Conservation (phyloP, 2,888 invertebrate species). For the Callosobruchus maculatus region DNA sequence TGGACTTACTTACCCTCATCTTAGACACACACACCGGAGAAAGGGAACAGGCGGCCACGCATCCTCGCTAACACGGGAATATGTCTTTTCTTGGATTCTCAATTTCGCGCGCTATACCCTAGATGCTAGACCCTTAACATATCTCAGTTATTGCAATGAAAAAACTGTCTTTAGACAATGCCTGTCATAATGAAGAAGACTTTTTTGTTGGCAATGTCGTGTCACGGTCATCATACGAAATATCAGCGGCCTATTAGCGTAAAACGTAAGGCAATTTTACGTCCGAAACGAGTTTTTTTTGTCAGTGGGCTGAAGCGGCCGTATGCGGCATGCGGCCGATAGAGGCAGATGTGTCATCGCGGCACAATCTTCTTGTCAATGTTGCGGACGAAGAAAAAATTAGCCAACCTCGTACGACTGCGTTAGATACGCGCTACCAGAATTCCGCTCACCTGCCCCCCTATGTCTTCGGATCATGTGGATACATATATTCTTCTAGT, state of each 20-base stretch:
- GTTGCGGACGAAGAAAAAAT: constrained; percentile 6
- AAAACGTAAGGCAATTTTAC: not conserved
- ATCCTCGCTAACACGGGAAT: too few species aligned
- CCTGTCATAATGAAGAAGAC: too few species aligned
- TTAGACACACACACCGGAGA: too few species aligned
- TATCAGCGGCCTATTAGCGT: not conserved
- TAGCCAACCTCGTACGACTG: constrained; percentile 7
- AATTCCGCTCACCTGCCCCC: constrained; percentile 12
- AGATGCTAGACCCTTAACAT: too few species aligned
- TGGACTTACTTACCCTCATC: too few species aligned
- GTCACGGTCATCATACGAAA: not conserved
- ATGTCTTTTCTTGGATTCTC: too few species aligned
- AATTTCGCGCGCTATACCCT: too few species aligned
- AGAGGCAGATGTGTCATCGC: constrained; percentile 6
- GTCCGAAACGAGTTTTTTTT: constrained; percentile 8
- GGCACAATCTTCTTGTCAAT: constrained; percentile 9
- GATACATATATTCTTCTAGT: not conserved
- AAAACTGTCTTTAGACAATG: too few species aligned
- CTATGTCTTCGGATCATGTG: not conserved
- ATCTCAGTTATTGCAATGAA: too few species aligned
- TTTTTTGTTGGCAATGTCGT: not conserved
- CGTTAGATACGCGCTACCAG: constrained; percentile 10
- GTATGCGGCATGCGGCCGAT: not conserved
- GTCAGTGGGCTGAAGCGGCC: too few species aligned
- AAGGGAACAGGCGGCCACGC: too few species aligned